Conservation (phyloP, 1,140 invertebrate genomes). For the Drosophila arawakana region DNA sequence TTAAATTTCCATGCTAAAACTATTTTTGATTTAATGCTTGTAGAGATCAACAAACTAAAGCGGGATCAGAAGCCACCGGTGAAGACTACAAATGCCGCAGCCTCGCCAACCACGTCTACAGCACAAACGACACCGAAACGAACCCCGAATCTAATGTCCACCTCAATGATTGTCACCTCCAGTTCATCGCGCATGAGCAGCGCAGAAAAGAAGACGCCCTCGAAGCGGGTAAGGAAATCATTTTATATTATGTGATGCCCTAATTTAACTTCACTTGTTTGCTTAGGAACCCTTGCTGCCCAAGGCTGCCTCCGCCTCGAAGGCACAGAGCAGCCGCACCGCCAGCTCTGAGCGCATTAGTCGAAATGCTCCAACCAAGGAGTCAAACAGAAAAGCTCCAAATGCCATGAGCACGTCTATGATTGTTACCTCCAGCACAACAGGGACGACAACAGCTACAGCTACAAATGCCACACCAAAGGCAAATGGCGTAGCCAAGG, state of each 20-base stretch:
- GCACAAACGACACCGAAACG: slow-evolving; percentile 84
- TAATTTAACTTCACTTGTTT: neutral
- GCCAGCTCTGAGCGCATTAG: slow-evolving; percentile 79
- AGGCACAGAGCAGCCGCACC: slow-evolving; percentile 72
- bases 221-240: slow-evolving; percentile 85
- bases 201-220: slow-evolving; percentile 85
- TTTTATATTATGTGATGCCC: neutral
- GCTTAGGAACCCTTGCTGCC: slow-evolving; percentile 67
- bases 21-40: neutral
- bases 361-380: slow-evolving; percentile 56
- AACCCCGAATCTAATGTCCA: slow-evolving; percentile 82
- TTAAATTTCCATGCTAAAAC: neutral
- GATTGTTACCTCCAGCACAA: slow-evolving; percentile 66
- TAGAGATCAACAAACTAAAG: slow-evolving; percentile 81
- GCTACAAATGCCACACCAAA: slow-evolving; percentile 29
- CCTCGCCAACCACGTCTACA: slow-evolving; percentile 69
- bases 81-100: slow-evolving; percentile 60
- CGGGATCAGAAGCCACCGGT: slow-evolving; percentile 78
- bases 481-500: slow-evolving; percentile 62
- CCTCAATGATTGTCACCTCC: slow-evolving; percentile 81
- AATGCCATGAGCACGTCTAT: slow-evolving; percentile 73
- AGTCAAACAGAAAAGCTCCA: slow-evolving; percentile 47
- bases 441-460: slow-evolving; percentile 35
- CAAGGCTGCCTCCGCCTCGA: slow-evolving; percentile 75
- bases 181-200: slow-evolving; percentile 82